A percentile compares a stretch with the other conserved stretches of the same genome.
These are phyloP conservation scores for Adrianichthys oophorus DNA, from an alignment of 2,797 vertebrate species.

Conservation along the genomic window DNA sequence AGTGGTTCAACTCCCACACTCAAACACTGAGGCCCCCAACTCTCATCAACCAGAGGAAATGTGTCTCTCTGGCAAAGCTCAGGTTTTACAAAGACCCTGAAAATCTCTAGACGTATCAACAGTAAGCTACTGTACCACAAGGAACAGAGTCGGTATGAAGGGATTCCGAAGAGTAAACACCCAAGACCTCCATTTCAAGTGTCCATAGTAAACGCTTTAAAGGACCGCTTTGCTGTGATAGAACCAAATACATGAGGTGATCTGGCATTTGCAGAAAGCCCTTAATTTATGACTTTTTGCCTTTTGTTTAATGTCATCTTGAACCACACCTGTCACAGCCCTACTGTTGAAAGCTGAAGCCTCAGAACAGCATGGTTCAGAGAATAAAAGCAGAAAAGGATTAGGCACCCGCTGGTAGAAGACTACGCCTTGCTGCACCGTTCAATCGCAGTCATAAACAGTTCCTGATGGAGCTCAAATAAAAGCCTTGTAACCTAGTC, in stretches of 20 bases:
- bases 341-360: conserved; percentile 5
- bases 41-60: conserved; percentile 75
- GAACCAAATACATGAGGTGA: conserved; percentile 27
- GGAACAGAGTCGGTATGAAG: conserved; percentile 53
- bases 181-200: conserved; percentile 46
- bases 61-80: conserved; percentile 66
- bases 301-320: conserved; percentile 18
- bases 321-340: conserved; percentile 16
- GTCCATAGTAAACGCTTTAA: conserved; percentile 54
- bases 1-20: conserved; percentile 71
- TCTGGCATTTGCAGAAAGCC: no score
- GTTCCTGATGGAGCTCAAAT: conserved; percentile 27
- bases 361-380: conserved; percentile 10
- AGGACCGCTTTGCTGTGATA: conserved; percentile 38
- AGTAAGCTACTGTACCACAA: conserved; percentile 72
- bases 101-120: conserved; percentile 76
- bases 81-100: conserved; percentile 72
- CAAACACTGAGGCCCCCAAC: conserved; percentile 60
- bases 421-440: conserved; percentile 14
- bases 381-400: conserved; percentile 11
- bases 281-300: background rate
- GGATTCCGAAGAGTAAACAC: conserved; percentile 46
- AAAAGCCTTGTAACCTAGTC: conserved; percentile 46
- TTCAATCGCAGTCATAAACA: conserved; percentile 50
- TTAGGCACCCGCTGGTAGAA: conserved; percentile 22